Base-by-base conservation (phyloP, 2,797 vertebrate species). In the Enoplosus armatus region DNA sequence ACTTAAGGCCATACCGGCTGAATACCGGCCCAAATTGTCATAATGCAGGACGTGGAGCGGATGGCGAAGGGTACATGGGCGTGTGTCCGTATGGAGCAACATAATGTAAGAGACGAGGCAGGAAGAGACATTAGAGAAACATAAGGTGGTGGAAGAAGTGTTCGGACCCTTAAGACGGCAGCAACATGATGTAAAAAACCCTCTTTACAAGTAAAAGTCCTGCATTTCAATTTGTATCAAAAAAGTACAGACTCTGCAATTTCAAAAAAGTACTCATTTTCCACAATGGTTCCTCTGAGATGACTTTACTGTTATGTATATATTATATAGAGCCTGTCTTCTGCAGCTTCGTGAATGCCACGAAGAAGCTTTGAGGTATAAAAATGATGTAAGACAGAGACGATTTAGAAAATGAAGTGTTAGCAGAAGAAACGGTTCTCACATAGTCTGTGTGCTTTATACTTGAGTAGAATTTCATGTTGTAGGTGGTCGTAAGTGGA, bases 11-110 rank as follows among this genome's bases (percentile, higher is more conserved):
- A 74, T 67, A 81, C 72, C 20, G 74, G 84, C 72, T 60, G 83
- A 92, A 85, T 81, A 84, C 65, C 75, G 53, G 65, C 78, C 86
- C 79, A 80, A 85, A 87, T 89, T 89, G 91, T 90, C 89, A 89
- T 92, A 90, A 92, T 90, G 91, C 87, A 72, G 75, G 86, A 73
- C 31, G 56, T 4, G 53, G 69, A 81, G 79, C 51, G 59, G 83
- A 69, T 48, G 77, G 78, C 27, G 80, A 69, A 43, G 84, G 83
- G 48, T 78, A 79, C 86, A 77, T 76, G 87, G 83, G 78, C 66
- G 79, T 75, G 73, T 63, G 87, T 80, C 80, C 59, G 33, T 64
- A 53, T 51, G 75, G 65, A 74, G 79, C 48, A 10, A 4, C 1
- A 35, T 69, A 55, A 83, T 70, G 72, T 61, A 69, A n/a, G 73